Evolutionary conservation across 1,140 invertebrate species (phyloP).

Genomic region (Drosophila bipectinata): DNA sequence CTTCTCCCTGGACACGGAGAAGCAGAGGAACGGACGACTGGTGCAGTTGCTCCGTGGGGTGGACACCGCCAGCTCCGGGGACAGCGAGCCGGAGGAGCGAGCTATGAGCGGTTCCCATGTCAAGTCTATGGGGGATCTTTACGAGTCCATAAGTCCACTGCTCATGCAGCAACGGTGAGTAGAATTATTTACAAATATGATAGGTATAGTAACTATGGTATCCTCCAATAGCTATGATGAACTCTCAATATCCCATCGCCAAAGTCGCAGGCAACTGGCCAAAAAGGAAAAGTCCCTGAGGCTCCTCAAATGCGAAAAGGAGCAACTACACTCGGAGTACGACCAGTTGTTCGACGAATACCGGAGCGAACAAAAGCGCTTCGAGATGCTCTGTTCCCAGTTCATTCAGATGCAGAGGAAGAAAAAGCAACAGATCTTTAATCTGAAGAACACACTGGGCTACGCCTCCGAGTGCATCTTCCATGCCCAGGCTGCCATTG

Average conservation of each 20-base stretch:
- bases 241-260: constrained; percentile 61
- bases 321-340: constrained; percentile 62
- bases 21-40: constrained; percentile 57
- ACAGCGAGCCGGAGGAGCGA: constrained; percentile 38
- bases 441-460: constrained; percentile 55
- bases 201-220: neutral
- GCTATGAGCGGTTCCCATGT: constrained; percentile 4
- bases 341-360: constrained; percentile 65
- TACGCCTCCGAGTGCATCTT: constrained; percentile 66
- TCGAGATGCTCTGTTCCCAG: constrained; percentile 49
- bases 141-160: constrained; percentile 70
- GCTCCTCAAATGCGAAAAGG: constrained; percentile 54
- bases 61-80: constrained; percentile 30
- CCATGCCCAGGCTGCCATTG: constrained; percentile 55
- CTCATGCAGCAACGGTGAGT: constrained; percentile 80
- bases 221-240: constrained; percentile 62
- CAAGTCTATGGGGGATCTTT: constrained; percentile 17
- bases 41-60: constrained; percentile 61
- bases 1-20: constrained; percentile 63
- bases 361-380: constrained; percentile 48
- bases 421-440: constrained; percentile 65
- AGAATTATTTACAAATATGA: neutral
- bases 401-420: constrained; percentile 52
- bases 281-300: constrained; percentile 65
- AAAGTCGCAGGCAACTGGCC: constrained; percentile 57